Base-by-base conservation (phyloP, 2,888 invertebrate genomes). In the Dolichomitus sp. region DNA sequence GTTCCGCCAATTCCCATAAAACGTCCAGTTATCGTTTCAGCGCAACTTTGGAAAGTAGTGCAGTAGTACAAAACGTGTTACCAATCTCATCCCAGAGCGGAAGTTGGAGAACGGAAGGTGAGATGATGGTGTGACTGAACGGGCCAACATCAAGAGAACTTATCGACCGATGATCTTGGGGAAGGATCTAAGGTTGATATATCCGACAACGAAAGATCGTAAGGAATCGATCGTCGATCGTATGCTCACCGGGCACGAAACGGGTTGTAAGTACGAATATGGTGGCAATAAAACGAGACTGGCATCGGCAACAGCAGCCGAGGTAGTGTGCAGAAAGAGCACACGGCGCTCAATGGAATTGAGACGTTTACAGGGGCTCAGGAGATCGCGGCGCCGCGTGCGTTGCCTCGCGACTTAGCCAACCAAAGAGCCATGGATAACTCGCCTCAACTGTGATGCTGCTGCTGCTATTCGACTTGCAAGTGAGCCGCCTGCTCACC, bases 231-330 rank as follows among this genome's bases (percentile, higher is more conserved):
- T 84, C 74, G 68, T 45, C 80, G 81, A 84, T 84, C 81, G 76
- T 50, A 57, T 69, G 79, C 79, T 78, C 37, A 23, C 52, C 54
- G 54, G 63, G 72, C 69, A 78, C 68, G 80, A 75, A 82, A 80
- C 82, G 77, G 74, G 84, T 82, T 80, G 76, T 74, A 76, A 59
- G 74, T 81, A 84, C 82, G 80, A 75, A 84, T 82, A 84, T 80
- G 84, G 84, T 80, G 72, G 78, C 80, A 65, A 84, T 83, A 83
- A 84, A 84, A 83, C 75, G 74, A 73, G 79, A 76, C 79, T 76
- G 79, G 69, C 45, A 76, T 76, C 81, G 81, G 54, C 61, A 57
- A 59, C 45, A 68, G 57, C 54, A 37, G 37, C 37, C 37, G 37
- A 37, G 54, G 68, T 48, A n/a, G 57, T 42, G 70, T 37, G 50